These are phyloP conservation scores for Drosophila sulfurigaster DNA, from an alignment of 1,140 invertebrate species.

Conservation along the genomic window DNA sequence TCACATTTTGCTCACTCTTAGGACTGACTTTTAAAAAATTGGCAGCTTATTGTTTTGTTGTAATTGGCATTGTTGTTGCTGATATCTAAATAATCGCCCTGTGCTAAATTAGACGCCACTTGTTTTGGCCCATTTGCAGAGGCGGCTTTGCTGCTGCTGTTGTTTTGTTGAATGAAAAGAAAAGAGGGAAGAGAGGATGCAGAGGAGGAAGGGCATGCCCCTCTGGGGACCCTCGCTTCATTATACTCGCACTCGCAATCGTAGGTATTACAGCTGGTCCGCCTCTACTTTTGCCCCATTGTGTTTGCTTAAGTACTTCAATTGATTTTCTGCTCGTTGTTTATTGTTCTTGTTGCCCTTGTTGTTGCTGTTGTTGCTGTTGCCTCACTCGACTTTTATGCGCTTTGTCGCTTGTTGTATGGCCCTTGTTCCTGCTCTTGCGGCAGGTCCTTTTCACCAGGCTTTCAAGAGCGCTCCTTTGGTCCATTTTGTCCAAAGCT, in stretches of 20 bases:
- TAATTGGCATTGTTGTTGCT: constrained; percentile 46
- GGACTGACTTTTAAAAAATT: constrained; percentile 35
- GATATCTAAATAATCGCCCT: constrained; percentile 71
- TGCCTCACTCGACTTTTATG: constrained; percentile 62
- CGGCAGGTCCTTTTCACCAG: constrained; percentile 37
- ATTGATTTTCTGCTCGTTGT: constrained; percentile 78
- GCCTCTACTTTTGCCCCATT: constrained; percentile 42
- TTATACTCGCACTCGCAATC: background rate
- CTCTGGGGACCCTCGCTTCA: constrained; percentile 22
- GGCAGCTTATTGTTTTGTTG: constrained; percentile 39
- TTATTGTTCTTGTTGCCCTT: constrained; percentile 55
- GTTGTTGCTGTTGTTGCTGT: constrained; percentile 7
- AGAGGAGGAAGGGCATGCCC: background rate
- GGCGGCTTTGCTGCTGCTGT: constrained; percentile 41
- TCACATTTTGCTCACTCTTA: constrained; percentile 4
- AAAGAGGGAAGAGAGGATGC: too few species aligned
- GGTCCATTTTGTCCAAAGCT: constrained; percentile 31
- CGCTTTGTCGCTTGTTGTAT: constrained; percentile 79
- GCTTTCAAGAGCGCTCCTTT: constrained; percentile 23
- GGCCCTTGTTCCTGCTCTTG: constrained; percentile 32
- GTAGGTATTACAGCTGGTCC: constrained; percentile 38
- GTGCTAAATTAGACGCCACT: constrained; percentile 76
- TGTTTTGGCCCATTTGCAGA: constrained; percentile 44
- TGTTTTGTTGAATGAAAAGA: constrained; percentile 16
- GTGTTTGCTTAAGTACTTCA: constrained; percentile 80